These are phyloP conservation scores for Leptinotarsa lineolata DNA, from an alignment of 1,140 invertebrate genomes.

Conservation along the genomic window DNA sequence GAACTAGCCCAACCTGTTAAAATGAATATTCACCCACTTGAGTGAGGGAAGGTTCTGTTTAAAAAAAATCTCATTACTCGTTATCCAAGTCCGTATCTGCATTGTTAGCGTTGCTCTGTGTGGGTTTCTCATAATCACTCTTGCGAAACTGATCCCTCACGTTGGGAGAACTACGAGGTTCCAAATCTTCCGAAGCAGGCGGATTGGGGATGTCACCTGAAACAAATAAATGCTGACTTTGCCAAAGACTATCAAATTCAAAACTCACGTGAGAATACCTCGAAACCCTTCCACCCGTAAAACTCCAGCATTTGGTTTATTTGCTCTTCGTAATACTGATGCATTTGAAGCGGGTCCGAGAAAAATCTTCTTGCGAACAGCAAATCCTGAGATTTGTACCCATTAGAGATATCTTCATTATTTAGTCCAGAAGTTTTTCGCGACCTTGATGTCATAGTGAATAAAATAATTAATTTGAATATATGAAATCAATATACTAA, in stretches of 20 bases:
- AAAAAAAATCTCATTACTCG: constrained; percentile 54
- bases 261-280: constrained; percentile 42
- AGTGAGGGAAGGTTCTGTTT: too few species aligned
- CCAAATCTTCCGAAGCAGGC: neutral
- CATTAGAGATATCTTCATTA: neutral
- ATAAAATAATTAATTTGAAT: too few species aligned
- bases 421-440: neutral
- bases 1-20: too few species aligned
- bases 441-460: neutral
- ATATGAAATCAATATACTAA: too few species aligned
- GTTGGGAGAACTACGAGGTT: neutral
- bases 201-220: neutral
- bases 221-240: neutral
- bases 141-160: constrained; percentile 57
- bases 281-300: constrained; percentile 43
- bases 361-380: constrained; percentile 43
- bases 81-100: constrained; percentile 60
- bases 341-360: constrained; percentile 57
- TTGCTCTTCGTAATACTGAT: constrained; percentile 58
- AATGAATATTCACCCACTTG: too few species aligned
- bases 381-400: neutral
- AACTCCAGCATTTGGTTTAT: constrained; percentile 55
- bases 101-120: constrained; percentile 41
- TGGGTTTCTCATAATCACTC: constrained; percentile 47
- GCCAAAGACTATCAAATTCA: too few species aligned